A percentile compares a stretch with the other conserved stretches of the same genome.
Evolutionary conservation across 2,888 invertebrate species (phyloP).

Genomic region (Sipha maydis): DNA sequence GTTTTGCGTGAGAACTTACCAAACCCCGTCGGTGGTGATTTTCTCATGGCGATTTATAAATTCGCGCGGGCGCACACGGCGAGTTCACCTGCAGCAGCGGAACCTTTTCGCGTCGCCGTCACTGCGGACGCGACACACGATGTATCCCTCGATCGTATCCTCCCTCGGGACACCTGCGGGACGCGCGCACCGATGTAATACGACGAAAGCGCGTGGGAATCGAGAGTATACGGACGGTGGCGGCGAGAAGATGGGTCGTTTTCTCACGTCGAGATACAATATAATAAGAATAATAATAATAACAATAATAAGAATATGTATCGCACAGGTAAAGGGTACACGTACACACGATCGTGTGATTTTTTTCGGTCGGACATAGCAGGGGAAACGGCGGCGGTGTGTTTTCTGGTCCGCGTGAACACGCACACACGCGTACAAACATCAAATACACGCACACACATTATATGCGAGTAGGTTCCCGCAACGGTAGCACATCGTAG

Average conservation of each 20-base stretch:
- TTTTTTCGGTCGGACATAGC: background rate
- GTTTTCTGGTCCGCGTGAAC: background rate
- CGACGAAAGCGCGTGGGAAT: constrained; percentile 45
- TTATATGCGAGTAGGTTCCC: background rate
- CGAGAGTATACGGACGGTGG: background rate
- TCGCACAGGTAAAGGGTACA: constrained; percentile 42
- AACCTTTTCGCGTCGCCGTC: background rate
- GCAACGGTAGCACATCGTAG: background rate
- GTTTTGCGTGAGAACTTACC: too few species aligned
- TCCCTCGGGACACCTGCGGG: constrained; percentile 19
- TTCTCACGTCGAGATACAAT: constrained; percentile 35
- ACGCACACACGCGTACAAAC: background rate
- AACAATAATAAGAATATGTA: constrained; percentile 36
- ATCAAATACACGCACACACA: background rate
- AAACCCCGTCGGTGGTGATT: background rate
- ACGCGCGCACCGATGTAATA: background rate
- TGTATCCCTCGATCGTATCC: background rate
- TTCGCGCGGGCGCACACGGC: too few species aligned
- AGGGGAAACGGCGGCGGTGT: background rate
- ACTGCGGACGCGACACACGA: background rate
- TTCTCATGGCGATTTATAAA: background rate
- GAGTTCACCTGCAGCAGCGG: background rate
- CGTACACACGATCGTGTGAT: constrained; percentile 34
- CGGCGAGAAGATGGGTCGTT: background rate
- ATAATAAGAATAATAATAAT: constrained; percentile 14